These are phyloP conservation scores for Blera fallax DNA, from an alignment of 2,888 invertebrate species.

Conservation along the genomic window DNA sequence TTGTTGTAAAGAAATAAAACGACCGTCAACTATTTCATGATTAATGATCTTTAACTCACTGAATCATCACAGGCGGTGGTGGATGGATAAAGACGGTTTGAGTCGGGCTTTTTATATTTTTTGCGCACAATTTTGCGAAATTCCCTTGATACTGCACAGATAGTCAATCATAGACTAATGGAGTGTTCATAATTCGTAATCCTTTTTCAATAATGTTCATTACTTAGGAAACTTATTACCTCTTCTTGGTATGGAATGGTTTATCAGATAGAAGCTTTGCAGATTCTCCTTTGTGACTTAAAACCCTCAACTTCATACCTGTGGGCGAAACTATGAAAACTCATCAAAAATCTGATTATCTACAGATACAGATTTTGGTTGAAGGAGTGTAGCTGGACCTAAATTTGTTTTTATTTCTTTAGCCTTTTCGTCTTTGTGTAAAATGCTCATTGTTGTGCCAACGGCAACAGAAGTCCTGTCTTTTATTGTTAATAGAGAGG, in stretches of 20 bases:
- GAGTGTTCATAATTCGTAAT: neutral
- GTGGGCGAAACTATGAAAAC: no score
- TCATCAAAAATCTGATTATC: no score
- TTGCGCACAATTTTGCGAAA: neutral
- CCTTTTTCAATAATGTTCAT: neutral
- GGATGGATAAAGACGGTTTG: neutral
- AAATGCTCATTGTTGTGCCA: neutral
- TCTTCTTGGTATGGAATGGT: neutral
- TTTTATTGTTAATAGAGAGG: neutral
- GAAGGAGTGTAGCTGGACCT: no score
- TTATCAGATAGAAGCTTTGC: neutral
- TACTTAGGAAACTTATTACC: neutral
- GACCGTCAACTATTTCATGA: constrained; percentile 32
- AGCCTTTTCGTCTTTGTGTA: neutral
- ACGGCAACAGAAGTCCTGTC: neutral
- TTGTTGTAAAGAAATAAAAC: constrained; percentile 30
- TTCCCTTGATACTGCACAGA: neutral
- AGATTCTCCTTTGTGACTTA: no score
- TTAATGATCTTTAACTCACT: constrained; percentile 53
- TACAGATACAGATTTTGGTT: no score
- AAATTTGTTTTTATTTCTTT: neutral
- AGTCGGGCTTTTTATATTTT: neutral
- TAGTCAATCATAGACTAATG: constrained; percentile 27
- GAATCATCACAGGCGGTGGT: constrained; percentile 45
- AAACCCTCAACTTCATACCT: no score